Base-by-base conservation (phyloP, 2,113 vertebrate genomes). In the Mobula birostris region DNA sequence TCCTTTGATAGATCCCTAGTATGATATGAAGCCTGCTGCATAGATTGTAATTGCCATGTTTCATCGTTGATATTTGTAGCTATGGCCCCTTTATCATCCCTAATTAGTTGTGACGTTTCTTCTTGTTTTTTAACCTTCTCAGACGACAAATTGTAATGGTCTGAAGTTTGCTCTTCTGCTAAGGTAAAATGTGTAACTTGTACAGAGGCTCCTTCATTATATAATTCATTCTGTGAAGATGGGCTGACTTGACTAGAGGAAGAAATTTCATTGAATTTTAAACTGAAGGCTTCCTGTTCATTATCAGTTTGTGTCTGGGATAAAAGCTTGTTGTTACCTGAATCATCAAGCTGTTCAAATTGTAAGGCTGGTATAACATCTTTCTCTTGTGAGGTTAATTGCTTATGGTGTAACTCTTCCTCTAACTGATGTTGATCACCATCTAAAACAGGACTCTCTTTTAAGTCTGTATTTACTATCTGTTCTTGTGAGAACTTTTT, bases 321-420 rank as follows among this genome's bases (percentile, higher is more conserved):
- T 29, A 63, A n/a, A 79, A 94, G 94, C 92, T 93, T 94, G 77
- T 94, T 91, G 90, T 15, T 92, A 94, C 76, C 94, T 85, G 93
- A 88, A 94, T 36, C 70, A 3, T 95, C 80, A 92, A 68, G 72
- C 72, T 95, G 36, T 74, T 93, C 68, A 48, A 66, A 32, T 90
- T 90, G 61, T 61, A 74, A 40, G 7, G 70, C 72, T 93, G 91
- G 40, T 56, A 5, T 74, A 90, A 90, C n/a, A 90, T 68, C 29
- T 90, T 66, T 27, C 14, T 8, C 14, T 32, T 90, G 83, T n/a
- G 27, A 63, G 24, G 61, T 88, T 36, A 40, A 36, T 74, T 48
- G 70, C 40, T 48, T 36, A 15, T 74, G 19, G 5, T 56, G 36
- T 27, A 93, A 29, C 27, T 74, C 9, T 93, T 93, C 40, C 70